Percentiles rank a stretch among this genome's conserved stretches.
phyloP scores from a whole-genome alignment of 2,797 vertebrate genomes.

The Artibeus lituratus region DNA sequence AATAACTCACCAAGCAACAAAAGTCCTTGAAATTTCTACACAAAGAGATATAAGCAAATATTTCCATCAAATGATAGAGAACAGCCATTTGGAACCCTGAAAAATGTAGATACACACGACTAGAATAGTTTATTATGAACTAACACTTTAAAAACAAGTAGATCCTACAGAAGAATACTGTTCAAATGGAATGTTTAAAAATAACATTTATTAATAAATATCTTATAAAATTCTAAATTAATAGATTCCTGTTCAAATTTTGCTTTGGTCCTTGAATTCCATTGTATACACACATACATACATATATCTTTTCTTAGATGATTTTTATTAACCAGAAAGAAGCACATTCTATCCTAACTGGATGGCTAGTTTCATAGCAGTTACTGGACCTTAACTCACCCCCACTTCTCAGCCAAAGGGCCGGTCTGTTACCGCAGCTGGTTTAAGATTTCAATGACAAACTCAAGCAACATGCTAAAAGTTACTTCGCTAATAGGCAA shows the following conservation, averaged over 20 bases:
- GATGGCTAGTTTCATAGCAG: constrained; percentile 78
- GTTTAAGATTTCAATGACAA: constrained; percentile 79
- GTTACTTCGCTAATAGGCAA: constrained; percentile 67
- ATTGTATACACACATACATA: constrained; percentile 83
- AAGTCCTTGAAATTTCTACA: constrained; percentile 78
- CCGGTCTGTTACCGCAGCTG: constrained; percentile 77
- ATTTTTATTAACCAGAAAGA: constrained; percentile 81
- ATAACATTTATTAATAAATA: constrained; percentile 90
- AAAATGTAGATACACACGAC: constrained; percentile 77
- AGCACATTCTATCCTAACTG: constrained; percentile 81
- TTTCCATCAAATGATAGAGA: constrained; percentile 79
- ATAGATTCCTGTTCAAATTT: constrained; percentile 87
- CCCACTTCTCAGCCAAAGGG: constrained; percentile 67
- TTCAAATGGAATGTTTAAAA: constrained; percentile 88
- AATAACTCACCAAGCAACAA: constrained; percentile 71
- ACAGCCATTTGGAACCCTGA: constrained; percentile 77
- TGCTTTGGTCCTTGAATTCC: constrained; percentile 86
- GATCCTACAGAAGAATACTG: constrained; percentile 86
- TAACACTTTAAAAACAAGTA: constrained; percentile 81
- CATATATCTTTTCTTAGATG: constrained; percentile 79
- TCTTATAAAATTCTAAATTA: constrained; percentile 89
- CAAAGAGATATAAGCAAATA: constrained; percentile 78
- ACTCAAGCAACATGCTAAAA: constrained; percentile 73
- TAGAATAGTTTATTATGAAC: constrained; percentile 81
- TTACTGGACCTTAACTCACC: constrained; percentile 76